Base-by-base conservation (phyloP, 2,888 invertebrate species). In the Cordylochernes scorpioides region DNA sequence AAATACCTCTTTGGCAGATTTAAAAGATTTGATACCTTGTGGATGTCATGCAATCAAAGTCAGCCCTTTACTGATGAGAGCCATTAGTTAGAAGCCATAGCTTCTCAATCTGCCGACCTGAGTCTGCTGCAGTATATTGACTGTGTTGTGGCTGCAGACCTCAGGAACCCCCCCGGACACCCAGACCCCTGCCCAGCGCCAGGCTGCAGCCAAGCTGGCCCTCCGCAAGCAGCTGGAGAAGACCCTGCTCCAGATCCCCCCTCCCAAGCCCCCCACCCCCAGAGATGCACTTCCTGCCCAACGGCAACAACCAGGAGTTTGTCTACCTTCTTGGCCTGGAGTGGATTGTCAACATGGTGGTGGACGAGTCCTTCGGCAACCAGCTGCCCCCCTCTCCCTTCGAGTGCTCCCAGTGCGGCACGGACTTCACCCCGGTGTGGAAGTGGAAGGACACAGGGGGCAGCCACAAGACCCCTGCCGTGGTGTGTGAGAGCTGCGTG, bases 261-360 rank as follows among this genome's bases (percentile, higher is more conserved):
- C 88, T 14, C 94, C 97, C 17, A 94, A 94, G 54, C 88, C 91
- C 4, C 91, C 91, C 27, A 27, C 88, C 88, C 43, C 88, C 91
- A 35, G 94, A 97, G 58, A 84, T 97, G 80, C 84, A 86, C 61
- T 97, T 97, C 57, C 82, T 97, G 48, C 97, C 97, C 10, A 94
- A 88, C 53, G 82, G 91, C 5, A 78, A 78, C 50, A 88, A 88
- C 55, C 80, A 84, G 4, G 94, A 97, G 57, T 99, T 97, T 52
- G 75, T 91, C 35, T 84, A 86, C 51, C 59, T 91, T 46, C 68
- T 94, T 27, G 97, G 97, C 0, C 58, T 97, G 46, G 97, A 97
- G 51, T 82, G 88, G 43, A 82, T 84, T 1, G 88, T 91, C 21
- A 84, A 86, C 51, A 77, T 75, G 48, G 74, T 80, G 37, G 82